A percentile compares a stretch with the other conserved stretches of the same genome.
Conservation (phyloP, 1,140 invertebrate genomes). For the Drosophila equinoxialis region DNA sequence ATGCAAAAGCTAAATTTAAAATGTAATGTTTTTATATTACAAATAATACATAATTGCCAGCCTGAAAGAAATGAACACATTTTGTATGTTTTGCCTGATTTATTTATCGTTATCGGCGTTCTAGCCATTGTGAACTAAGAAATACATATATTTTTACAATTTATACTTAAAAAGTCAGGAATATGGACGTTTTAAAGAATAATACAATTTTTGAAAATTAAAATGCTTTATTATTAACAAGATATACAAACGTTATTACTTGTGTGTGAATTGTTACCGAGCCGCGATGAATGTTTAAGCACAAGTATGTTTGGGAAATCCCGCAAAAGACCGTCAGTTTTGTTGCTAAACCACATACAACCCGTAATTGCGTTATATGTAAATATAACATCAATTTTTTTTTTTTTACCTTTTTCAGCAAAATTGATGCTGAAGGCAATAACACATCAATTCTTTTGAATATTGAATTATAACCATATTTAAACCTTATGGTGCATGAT, state of each 20-base stretch:
- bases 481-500: slow-evolving; percentile 55
- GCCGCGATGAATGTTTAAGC: slow-evolving; percentile 9
- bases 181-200: slow-evolving; percentile 33
- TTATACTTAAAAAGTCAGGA: slow-evolving; percentile 54
- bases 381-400: slow-evolving; percentile 18
- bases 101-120: slow-evolving; percentile 52
- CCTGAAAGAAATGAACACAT: background rate
- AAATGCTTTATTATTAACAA: slow-evolving; percentile 55
- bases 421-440: slow-evolving; percentile 12
- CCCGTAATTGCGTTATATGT: slow-evolving; percentile 24
- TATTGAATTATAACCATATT: slow-evolving; percentile 55
- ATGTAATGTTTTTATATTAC: too few species aligned
- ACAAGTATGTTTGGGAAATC: background rate
- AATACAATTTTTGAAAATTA: slow-evolving; percentile 43
- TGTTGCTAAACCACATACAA: background rate
- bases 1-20: too few species aligned
- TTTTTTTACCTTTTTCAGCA: slow-evolving; percentile 9
- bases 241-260: slow-evolving; percentile 28
- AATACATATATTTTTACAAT: slow-evolving; percentile 55
- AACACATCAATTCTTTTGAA: slow-evolving; percentile 32
- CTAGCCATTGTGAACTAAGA: slow-evolving; percentile 48
- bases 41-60: too few species aligned
- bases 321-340: background rate
- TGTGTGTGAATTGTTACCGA: slow-evolving; percentile 26
- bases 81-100: slow-evolving; percentile 48